Conservation (phyloP, 2,113 vertebrate species). For the Trematomus loennbergii region DNA sequence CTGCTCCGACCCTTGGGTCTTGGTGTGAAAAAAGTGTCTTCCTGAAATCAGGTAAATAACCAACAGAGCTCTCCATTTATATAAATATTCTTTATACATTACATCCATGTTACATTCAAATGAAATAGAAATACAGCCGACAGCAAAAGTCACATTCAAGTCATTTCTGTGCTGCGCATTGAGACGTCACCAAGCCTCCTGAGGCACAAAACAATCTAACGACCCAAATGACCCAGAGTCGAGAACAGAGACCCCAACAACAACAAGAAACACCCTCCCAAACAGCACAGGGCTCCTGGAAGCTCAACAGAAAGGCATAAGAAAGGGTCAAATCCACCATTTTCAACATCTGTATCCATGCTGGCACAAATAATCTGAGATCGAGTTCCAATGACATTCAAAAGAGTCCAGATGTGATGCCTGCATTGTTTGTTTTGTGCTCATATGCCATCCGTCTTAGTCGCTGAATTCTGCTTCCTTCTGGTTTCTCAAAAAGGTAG, state of each 20-base stretch:
- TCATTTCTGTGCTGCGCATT: slow-evolving; percentile 54
- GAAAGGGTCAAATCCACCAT: slow-evolving; percentile 19
- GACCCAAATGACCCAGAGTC: slow-evolving; percentile 1
- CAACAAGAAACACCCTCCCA: neutral
- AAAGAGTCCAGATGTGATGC: neutral
- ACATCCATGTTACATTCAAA: slow-evolving; percentile 68
- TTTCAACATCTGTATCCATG: slow-evolving; percentile 29
- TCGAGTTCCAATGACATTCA: neutral
- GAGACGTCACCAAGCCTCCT: slow-evolving; percentile 34
- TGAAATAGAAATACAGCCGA: slow-evolving; percentile 65
- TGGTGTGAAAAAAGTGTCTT: too few species aligned
- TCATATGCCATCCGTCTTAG: neutral
- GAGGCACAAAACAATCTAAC: slow-evolving; percentile 68
- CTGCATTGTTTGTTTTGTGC: slow-evolving; percentile 34
- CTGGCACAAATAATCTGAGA: slow-evolving; percentile 30
- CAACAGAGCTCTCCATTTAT: slow-evolving; percentile 39
- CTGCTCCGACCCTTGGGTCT: neutral
- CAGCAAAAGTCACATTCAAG: slow-evolving; percentile 70
- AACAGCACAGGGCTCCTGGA: slow-evolving; percentile 39
- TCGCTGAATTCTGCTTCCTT: neutral
- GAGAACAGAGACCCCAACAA: neutral
- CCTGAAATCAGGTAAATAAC: neutral
- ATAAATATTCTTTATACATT: slow-evolving; percentile 74
- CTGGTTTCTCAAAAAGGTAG: neutral
- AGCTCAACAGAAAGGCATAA: slow-evolving; percentile 39